A percentile compares a stretch with the other conserved stretches of the same genome.
phyloP scores from a whole-genome alignment of 2,797 vertebrate species.

The Hyperoplus immaculatus region DNA sequence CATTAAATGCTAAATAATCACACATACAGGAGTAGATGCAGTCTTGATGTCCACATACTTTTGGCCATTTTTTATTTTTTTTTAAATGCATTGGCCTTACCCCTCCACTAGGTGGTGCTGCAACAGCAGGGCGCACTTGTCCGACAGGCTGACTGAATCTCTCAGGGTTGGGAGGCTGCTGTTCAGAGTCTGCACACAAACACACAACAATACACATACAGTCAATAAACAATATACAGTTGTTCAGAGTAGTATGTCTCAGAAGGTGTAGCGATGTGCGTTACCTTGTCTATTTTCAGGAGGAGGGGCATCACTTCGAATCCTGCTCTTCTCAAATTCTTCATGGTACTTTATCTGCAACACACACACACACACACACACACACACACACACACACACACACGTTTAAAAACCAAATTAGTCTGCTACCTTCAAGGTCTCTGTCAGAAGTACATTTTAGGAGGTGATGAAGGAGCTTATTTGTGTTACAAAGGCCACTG shows the following conservation, averaged over 20 bases:
- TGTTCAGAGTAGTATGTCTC: background rate
- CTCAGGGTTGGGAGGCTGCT: conserved; percentile 59
- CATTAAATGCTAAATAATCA: background rate
- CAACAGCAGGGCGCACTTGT: conserved; percentile 67
- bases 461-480: conserved; percentile 17
- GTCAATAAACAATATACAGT: background rate
- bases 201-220: conserved; percentile 4
- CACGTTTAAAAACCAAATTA: conserved; percentile 48
- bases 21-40: background rate
- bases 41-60: background rate
- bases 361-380: background rate
- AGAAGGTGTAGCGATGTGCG: background rate
- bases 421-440: conserved; percentile 1
- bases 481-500: background rate
- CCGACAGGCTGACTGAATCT: conserved; percentile 63
- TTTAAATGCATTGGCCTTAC: conserved; percentile 61
- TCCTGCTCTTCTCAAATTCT: conserved; percentile 94
- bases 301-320: conserved; percentile 86
- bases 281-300: conserved; percentile 81
- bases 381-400: conserved; percentile 6
- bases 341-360: conserved; percentile 96
- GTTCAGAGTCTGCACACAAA: conserved; percentile 46
- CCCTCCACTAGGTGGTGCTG: conserved; percentile 77
- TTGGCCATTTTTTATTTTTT: background rate
- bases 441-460: conserved; percentile 45